Evolutionary conservation across 2,888 invertebrate genomes (phyloP).

Genomic region (Drosophila glabriapex): DNA sequence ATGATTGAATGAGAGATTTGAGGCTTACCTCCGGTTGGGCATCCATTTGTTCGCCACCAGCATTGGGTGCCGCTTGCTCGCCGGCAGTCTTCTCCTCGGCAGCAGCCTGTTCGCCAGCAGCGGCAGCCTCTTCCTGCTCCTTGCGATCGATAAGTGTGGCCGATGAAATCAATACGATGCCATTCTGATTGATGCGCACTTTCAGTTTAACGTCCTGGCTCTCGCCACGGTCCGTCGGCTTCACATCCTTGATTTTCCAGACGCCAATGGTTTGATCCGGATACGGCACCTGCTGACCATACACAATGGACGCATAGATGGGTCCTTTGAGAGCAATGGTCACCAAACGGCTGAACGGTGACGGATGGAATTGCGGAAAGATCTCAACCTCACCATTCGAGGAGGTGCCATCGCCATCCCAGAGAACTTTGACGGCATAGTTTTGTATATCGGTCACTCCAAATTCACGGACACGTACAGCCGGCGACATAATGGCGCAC

Average conservation of each 20-base stretch:
- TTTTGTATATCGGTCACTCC: constrained; percentile 96
- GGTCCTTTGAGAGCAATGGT: constrained; percentile 96
- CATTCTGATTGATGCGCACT: constrained; percentile 96
- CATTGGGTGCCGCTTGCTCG: constrained; percentile 69
- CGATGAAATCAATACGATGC: constrained; percentile 94
- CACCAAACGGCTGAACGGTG: constrained; percentile 97
- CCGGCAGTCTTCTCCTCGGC: constrained; percentile 81
- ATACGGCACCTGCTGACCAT: constrained; percentile 91
- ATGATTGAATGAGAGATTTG: constrained; percentile 19
- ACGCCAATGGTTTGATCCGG: constrained; percentile 92
- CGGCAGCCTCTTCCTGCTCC: constrained; percentile 84
- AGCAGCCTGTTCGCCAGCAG: constrained; percentile 68
- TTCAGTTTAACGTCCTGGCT: constrained; percentile 98
- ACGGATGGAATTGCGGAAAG: constrained; percentile 94
- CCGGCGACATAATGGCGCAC: constrained; percentile 99
- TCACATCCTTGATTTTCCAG: constrained; percentile 93
- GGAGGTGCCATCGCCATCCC: constrained; percentile 90
- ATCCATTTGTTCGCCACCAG: constrained; percentile 85
- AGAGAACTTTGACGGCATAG: constrained; percentile 93
- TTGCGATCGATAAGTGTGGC: constrained; percentile 94
- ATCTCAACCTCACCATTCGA: constrained; percentile 93
- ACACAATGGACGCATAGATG: constrained; percentile 94
- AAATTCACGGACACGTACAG: constrained; percentile 98
- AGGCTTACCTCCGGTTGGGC: constrained; percentile 86
- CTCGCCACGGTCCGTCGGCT: constrained; percentile 94